phyloP scores from a whole-genome alignment of 2,797 vertebrate species.

The Orientallactaga sibirica region DNA sequence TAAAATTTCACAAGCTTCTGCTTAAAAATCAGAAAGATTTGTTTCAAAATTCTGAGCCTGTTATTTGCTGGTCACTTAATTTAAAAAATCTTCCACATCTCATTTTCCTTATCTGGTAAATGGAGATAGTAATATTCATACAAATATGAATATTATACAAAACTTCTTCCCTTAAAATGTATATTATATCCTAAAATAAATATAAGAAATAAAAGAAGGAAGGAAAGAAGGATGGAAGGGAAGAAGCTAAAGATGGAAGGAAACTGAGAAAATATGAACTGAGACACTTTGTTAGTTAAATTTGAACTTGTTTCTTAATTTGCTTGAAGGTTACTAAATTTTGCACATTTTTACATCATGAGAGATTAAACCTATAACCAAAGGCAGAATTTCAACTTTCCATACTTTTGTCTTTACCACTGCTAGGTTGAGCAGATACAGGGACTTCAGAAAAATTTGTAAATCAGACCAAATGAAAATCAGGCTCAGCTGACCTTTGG shows the following conservation, averaged over 20 bases:
- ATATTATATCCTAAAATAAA: conserved; percentile 14
- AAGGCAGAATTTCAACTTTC: background rate
- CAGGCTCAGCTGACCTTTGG: background rate
- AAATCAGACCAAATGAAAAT: background rate
- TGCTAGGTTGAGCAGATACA: background rate
- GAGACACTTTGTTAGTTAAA: background rate
- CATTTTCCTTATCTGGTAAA: conserved; percentile 29
- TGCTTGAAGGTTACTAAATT: background rate
- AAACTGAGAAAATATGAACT: background rate
- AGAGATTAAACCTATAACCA: background rate
- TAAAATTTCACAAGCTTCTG: background rate
- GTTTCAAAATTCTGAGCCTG: conserved; percentile 54
- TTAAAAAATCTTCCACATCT: conserved; percentile 25
- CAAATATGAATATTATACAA: too few relatives aligned
- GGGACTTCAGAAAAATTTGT: background rate
- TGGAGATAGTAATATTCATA: background rate
- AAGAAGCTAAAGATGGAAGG: background rate
- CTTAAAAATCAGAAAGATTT: conserved; percentile 51
- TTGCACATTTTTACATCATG: conserved; percentile 50
- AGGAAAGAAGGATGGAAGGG: too few relatives aligned
- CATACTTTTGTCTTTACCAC: background rate
- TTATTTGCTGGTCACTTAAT: background rate
- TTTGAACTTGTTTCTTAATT: conserved; percentile 29
- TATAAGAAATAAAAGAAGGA: background rate
- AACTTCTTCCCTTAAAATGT: background rate